Percentiles rank a stretch among this genome's conserved stretches.
These are phyloP conservation scores for Bradypodion ventrale DNA, from an alignment of 2,797 vertebrate species.

Conservation along the genomic window DNA sequence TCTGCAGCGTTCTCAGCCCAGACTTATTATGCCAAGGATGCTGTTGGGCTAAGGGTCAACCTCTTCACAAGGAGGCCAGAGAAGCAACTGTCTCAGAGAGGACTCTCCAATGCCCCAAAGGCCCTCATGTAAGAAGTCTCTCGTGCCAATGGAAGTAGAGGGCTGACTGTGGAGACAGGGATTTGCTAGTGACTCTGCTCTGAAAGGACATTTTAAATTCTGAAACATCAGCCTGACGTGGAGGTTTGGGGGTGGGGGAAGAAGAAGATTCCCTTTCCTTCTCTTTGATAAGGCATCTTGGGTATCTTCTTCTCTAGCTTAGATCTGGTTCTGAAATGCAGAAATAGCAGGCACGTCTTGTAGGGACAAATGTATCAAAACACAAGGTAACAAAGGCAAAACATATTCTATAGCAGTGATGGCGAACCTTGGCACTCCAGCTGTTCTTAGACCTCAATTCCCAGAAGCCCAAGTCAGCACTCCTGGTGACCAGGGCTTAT, in stretches of 20 bases:
- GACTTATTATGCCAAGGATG: constrained; percentile 1
- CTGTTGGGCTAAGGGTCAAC: neutral
- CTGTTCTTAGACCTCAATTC: too few species aligned
- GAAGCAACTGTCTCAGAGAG: neutral
- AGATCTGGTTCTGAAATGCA: neutral
- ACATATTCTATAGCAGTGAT: neutral
- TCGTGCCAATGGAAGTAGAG: neutral
- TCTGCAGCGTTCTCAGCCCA: neutral
- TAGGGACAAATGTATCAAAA: neutral
- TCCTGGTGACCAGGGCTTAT: too few species aligned
- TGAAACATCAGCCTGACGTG: neutral
- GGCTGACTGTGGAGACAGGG: neutral
- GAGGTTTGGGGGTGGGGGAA: neutral
- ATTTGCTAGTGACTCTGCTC: neutral
- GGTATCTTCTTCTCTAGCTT: neutral
- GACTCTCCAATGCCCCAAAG: neutral
- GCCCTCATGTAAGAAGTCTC: neutral
- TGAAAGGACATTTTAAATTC: neutral
- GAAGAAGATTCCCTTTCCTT: too few species aligned
- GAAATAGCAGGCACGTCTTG: neutral
- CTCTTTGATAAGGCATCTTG: too few species aligned
- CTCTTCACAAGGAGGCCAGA: neutral
- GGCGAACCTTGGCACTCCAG: too few species aligned
- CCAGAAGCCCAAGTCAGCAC: too few species aligned
- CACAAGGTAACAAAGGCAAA: neutral